Evolutionary conservation across 2,113 vertebrate species (phyloP), one percentile per base, ranked within the genome.

Genomic region (Glaucidium brasilianum): DNA sequence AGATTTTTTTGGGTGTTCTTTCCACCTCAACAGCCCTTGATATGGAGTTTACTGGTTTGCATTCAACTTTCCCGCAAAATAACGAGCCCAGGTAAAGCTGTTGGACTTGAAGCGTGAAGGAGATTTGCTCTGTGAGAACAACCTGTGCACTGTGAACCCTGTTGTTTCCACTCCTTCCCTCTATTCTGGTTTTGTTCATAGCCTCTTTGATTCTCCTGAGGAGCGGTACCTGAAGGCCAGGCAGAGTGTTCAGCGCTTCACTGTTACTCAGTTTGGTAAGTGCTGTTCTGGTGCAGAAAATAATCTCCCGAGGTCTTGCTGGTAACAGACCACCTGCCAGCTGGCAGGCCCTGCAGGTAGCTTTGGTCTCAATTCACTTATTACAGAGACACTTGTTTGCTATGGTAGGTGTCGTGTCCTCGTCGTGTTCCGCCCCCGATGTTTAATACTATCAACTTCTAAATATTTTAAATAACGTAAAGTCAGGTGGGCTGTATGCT

Each of bases 201-300:
- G 98, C 76, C 95, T 98, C 32, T 98, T 98, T 49, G 98, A 98
- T 82, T 95, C 96, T 68, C 98, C 98, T 0, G 90, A 25, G 0
- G 98, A 98, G 62, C 94, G 97, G 68, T 98, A 98, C 39, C 71
- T 45, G 20, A 98, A 98, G 96, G 96, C 93, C 83, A 97, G 97
- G 11, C 86, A 10, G 73, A 97, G 97, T 1, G 83, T 98, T 27
- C 97, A 97, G 90, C 96, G 68, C 16, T 98, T 98, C 84, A 93
- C 98, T 2, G 47, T 98, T 45, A 82, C 94, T 29, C 98, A 98
- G 94, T 97, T 98, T 4, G 98, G 98, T 98, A 85, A 98, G 98
- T 96, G 52, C 32, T 27, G n/a, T 6, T 68, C 26, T n/a, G 23
- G 32, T 7, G 34, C 0, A 1, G 10, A 56, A n/a, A 52, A 23